phyloP scores from a whole-genome alignment of 2,888 invertebrate genomes.

The Lithophane ornitopus region DNA sequence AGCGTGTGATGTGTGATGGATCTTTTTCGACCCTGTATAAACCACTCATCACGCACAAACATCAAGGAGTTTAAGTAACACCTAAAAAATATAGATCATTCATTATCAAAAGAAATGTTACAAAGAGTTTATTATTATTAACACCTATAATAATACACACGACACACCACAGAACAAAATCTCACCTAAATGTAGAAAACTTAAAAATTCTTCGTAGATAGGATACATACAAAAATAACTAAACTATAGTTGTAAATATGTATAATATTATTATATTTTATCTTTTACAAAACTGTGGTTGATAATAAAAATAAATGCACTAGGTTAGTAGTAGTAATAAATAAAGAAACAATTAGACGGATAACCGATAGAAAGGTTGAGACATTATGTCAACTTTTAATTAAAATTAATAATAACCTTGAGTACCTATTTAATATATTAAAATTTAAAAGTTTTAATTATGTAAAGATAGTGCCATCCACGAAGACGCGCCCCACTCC shows the following conservation, averaged over 20 bases:
- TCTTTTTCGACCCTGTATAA: no score
- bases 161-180: conserved; percentile 33
- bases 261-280: conserved; percentile 35
- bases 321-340: conserved; percentile 21
- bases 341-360: neutral
- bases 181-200: conserved; percentile 45
- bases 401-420: no score
- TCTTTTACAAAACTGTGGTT: conserved; percentile 12
- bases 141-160: conserved; percentile 19
- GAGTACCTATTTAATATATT: no score
- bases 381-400: no score
- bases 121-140: neutral
- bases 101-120: neutral
- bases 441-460: no score
- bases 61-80: neutral
- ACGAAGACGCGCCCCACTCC: no score
- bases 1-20: no score
- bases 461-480: no score
- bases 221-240: neutral
- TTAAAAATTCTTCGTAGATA: neutral
- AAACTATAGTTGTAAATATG: neutral
- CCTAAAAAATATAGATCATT: neutral
- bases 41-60: conserved; percentile 10
- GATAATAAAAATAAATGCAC: conserved; percentile 55
- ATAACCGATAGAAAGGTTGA: neutral